Percentiles rank a stretch among this genome's conserved stretches.
Conservation (phyloP, 1,140 invertebrate genomes). For the Drosophila hydei region DNA sequence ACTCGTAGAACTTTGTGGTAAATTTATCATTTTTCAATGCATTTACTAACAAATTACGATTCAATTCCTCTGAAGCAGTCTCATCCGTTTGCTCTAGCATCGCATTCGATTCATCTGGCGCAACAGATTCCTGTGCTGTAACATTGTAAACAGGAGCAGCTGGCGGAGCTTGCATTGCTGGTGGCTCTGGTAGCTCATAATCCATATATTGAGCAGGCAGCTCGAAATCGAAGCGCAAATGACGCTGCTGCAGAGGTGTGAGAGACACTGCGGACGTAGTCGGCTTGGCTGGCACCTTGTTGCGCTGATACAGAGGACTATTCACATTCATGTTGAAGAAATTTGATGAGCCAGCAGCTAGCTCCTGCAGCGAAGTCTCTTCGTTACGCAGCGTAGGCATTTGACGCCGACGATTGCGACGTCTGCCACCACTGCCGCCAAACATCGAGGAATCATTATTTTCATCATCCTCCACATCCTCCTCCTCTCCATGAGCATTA, state of each 20-base stretch:
- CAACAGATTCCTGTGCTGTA: slow-evolving; percentile 33
- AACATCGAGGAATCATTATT: slow-evolving; percentile 57
- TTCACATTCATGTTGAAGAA: slow-evolving; percentile 76
- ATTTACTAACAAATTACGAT: slow-evolving; percentile 80
- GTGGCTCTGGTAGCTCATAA: slow-evolving; percentile 42
- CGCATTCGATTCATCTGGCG: slow-evolving; percentile 54
- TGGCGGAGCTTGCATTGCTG: slow-evolving; percentile 1
- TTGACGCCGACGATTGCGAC: slow-evolving; percentile 68
- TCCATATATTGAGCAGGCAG: slow-evolving; percentile 64
- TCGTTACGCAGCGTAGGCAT: slow-evolving; percentile 56
- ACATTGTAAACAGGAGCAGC: slow-evolving; percentile 44
- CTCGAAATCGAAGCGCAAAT: slow-evolving; percentile 71
- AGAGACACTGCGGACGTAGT: slow-evolving; percentile 59
- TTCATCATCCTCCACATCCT: slow-evolving; percentile 70
- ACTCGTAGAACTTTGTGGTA: slow-evolving; percentile 87
- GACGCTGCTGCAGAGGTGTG: slow-evolving; percentile 78
- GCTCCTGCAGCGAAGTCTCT: slow-evolving; percentile 42
- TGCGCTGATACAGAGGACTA: slow-evolving; percentile 73
- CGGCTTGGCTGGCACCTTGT: slow-evolving; percentile 74
- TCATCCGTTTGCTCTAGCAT: slow-evolving; percentile 66
- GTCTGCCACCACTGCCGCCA: slow-evolving; percentile 28
- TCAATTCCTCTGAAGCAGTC: slow-evolving; percentile 77
- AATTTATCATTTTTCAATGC: slow-evolving; percentile 84
- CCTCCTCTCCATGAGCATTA: slow-evolving; percentile 47
- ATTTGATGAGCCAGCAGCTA: slow-evolving; percentile 47